Conservation (phyloP, 64 coral and sea anemone genomes). For the Trachythela sp. region DNA sequence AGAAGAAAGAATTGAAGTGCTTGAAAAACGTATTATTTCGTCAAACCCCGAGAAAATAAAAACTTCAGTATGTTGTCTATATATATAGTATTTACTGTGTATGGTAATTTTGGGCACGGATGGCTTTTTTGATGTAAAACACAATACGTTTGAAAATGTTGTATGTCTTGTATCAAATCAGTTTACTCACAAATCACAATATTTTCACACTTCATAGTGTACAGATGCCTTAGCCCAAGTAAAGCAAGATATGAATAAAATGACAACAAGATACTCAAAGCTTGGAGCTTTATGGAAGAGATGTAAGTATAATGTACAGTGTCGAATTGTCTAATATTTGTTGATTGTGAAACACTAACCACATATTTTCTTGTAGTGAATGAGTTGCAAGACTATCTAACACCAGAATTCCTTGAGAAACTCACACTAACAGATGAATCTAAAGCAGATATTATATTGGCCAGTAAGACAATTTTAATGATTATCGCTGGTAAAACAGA, state of each 20-base stretch:
- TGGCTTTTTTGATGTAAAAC: background rate
- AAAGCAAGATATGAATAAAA: slow-evolving; percentile 2
- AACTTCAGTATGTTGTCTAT: background rate
- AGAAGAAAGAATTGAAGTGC: background rate
- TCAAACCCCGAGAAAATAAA: background rate
- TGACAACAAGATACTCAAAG: background rate
- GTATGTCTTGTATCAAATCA: background rate
- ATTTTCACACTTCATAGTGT: background rate
- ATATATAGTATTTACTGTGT: background rate
- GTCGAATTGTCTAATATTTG: background rate
- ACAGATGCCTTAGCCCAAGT: background rate
- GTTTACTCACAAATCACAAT: background rate
- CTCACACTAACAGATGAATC: slow-evolving; percentile 74
- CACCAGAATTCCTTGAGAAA: slow-evolving; percentile 87
- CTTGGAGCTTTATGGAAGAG: slow-evolving; percentile 22
- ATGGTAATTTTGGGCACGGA: background rate
- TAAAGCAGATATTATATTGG: slow-evolving; percentile 91
- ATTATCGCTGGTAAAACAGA: too few species aligned
- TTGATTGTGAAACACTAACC: background rate
- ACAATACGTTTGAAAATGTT: background rate
- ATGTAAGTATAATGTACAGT: background rate
- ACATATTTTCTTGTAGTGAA: background rate
- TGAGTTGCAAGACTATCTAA: slow-evolving; percentile 69
- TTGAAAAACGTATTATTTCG: background rate
- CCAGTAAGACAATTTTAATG: slow-evolving; percentile 37